Evolutionary conservation across 1,140 invertebrate genomes (phyloP).

Genomic region (Heliothis virescens): DNA sequence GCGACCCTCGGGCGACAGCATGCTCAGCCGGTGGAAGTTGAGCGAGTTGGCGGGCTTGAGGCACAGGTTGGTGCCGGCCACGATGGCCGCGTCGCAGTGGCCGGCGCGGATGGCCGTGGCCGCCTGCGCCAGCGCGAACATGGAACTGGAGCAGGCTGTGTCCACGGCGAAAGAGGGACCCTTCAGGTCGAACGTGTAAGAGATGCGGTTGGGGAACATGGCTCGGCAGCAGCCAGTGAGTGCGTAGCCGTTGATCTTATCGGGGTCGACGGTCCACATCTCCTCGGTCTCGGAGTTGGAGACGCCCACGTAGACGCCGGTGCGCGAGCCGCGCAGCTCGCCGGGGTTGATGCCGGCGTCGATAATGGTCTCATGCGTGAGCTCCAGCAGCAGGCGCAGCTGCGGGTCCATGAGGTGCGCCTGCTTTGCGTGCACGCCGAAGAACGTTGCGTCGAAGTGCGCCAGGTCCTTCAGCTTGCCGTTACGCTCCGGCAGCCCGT

Average conservation of each 20-base stretch:
- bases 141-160: slow-evolving; percentile 97
- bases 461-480: slow-evolving; percentile 96
- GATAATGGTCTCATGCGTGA: slow-evolving; percentile 97
- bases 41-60: slow-evolving; percentile 95
- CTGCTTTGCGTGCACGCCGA: slow-evolving; percentile 97
- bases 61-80: slow-evolving; percentile 94
- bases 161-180: slow-evolving; percentile 97
- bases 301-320: slow-evolving; percentile 96
- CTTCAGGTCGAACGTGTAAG: slow-evolving; percentile 97
- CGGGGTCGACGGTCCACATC: slow-evolving; percentile 91
- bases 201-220: slow-evolving; percentile 98
- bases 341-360: slow-evolving; percentile 95
- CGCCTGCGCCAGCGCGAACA: slow-evolving; percentile 96
- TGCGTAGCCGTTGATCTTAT: slow-evolving; percentile 95
- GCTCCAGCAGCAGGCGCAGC: slow-evolving; percentile 95
- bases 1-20: slow-evolving; percentile 94
- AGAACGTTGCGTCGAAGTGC: slow-evolving; percentile 97
- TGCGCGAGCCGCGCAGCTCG: slow-evolving; percentile 93
- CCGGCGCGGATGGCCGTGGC: slow-evolving; percentile 93
- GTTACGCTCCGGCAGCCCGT: slow-evolving; percentile 93
- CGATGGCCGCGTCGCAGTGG: slow-evolving; percentile 96
- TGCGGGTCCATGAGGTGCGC: slow-evolving; percentile 98
- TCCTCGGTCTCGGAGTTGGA: slow-evolving; percentile 95
- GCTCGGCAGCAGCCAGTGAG: slow-evolving; percentile 96
- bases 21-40: slow-evolving; percentile 96